Percentiles rank a stretch among this genome's conserved stretches.
Conservation (phyloP, 2,113 vertebrate species). For the Coptodon rendalli region DNA sequence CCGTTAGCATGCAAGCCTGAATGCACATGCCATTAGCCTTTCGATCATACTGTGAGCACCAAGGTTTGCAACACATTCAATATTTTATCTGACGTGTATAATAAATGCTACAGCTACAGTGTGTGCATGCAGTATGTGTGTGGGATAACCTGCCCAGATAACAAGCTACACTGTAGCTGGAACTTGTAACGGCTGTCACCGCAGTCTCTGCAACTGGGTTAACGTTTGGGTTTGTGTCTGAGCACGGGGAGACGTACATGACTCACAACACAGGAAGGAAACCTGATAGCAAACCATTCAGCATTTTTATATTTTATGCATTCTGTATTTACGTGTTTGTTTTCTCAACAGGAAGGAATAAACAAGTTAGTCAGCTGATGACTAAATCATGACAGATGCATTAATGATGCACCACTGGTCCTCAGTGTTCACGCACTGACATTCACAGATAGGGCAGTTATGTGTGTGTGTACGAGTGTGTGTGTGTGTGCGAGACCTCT, state of each 20-base stretch:
- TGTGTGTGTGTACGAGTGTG: not conserved
- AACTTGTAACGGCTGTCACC: constrained; percentile 28
- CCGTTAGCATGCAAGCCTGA: not conserved
- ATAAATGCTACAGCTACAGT: constrained; percentile 6
- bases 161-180: constrained; percentile 16
- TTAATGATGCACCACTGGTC: constrained; percentile 44
- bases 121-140: not conserved
- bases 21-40: not conserved
- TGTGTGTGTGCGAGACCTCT: not conserved
- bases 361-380: constrained; percentile 58
- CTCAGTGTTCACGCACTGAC: constrained; percentile 49
- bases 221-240: not conserved
- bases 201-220: not conserved
- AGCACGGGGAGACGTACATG: not conserved
- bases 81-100: not conserved
- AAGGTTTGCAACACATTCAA: not conserved
- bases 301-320: not conserved
- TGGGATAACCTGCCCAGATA: constrained; percentile 1
- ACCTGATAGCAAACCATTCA: not conserved
- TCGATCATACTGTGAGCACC: not conserved
- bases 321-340: not conserved
- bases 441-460: constrained; percentile 42
- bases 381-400: constrained; percentile 55
- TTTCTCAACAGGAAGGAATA: constrained; percentile 18
- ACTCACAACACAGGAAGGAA: not conserved